phyloP scores from a whole-genome alignment of 1,140 invertebrate genomes.

The Drosophila pseudoananassae region DNA sequence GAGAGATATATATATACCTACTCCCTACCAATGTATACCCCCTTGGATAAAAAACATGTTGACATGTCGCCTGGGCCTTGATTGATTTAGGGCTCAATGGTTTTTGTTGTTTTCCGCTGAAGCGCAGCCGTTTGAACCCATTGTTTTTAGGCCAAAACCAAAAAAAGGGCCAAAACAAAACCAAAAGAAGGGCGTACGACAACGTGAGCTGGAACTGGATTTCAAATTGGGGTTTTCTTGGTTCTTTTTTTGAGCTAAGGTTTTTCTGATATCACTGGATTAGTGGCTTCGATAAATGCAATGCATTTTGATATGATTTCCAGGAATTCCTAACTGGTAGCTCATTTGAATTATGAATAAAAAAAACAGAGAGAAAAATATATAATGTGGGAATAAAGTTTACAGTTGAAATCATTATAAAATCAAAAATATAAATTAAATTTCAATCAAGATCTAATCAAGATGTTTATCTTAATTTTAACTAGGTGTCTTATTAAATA shows the following conservation, averaged over 20 bases:
- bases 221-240: neutral
- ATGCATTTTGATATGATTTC: constrained; percentile 22
- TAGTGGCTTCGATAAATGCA: constrained; percentile 39
- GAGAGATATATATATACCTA: too few relatives aligned
- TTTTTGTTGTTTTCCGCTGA: constrained; percentile 77
- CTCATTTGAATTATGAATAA: neutral
- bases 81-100: constrained; percentile 76
- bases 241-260: neutral
- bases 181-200: constrained; percentile 46
- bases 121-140: constrained; percentile 78
- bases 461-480: neutral
- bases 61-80: constrained; percentile 65
- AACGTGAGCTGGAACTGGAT: constrained; percentile 32
- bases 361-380: neutral
- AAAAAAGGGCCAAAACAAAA: neutral
- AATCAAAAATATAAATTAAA: neutral
- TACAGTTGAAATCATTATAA: neutral
- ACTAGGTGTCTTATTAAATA: neutral
- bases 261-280: constrained; percentile 64
- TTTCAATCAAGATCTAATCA: neutral
- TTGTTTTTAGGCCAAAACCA: constrained; percentile 74
- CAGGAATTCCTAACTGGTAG: constrained; percentile 12
- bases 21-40: neutral
- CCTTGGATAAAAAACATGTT: constrained; percentile 40
- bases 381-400: neutral